Base-by-base conservation (phyloP, 2,888 invertebrate species). In the Troglohyphantes excavatus region DNA sequence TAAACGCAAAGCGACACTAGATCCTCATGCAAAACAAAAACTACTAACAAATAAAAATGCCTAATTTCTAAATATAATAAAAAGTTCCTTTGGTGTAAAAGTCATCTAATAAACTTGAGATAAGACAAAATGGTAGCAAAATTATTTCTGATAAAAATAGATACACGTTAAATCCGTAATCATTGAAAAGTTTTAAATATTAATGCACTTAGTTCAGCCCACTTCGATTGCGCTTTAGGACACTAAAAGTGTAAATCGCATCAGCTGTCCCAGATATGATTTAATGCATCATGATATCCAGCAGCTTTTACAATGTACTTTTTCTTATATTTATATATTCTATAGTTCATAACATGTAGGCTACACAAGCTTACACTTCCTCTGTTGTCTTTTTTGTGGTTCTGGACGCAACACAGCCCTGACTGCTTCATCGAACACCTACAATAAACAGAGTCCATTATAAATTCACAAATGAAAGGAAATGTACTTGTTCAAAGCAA, bases 401-500 rank as follows among this genome's bases (percentile, higher is more conserved):
- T 91, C 91, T 84, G 99, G 99, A 95, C 98, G 96, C 93, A 99
- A 95, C 92, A 99, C 99, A 89, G 99, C 98, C 92, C 99, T 95
- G 53, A 99, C 99, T 39, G 99, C 98, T 95, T 99, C 99, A 93
- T 99, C 99, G 95, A 99, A 99, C 88, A 99, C 99, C 97, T 98
- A 23, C 23, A 61, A 68, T 1, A 33, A 70, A n/a, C 17, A 27
- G 27, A 11, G n/a, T 67, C 2, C 17, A 39, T 39, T 39, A 2
- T 39, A 13, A 39, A 39, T 39, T 39, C 0, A 39, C 39, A 39
- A 9, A 53, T 13, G 1, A 39, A 72, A 43, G 9, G n/a, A 68
- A 17, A 26, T 26, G 9, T 1, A 29, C 0, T n/a, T 13, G 2
- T 68, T 26, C 1, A 27, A n/a, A 13, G 27, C 23, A 17, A 68